Percentiles rank a stretch among this genome's conserved stretches.
phyloP scores from a whole-genome alignment of 2,797 vertebrate species.

The Alca torda region DNA sequence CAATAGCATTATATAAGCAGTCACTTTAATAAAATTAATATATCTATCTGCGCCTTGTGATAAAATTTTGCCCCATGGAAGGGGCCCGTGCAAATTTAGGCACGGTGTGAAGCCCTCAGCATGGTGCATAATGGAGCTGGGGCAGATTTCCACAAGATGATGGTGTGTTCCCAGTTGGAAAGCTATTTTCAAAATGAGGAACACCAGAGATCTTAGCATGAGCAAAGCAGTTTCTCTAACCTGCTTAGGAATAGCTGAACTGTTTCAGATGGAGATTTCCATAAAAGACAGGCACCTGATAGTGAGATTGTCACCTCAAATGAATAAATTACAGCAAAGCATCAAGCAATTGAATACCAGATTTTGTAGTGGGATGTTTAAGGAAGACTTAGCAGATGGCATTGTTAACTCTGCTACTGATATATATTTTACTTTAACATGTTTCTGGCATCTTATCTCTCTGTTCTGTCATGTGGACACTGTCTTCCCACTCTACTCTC shows the following conservation, averaged over 20 bases:
- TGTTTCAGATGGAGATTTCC: neutral
- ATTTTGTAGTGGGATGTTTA: neutral
- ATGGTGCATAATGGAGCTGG: neutral
- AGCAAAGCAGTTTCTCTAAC: neutral
- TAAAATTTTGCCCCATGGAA: neutral
- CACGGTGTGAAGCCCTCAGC: neutral
- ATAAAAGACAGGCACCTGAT: neutral
- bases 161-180: neutral
- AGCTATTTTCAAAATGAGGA: neutral
- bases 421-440: neutral
- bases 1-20: slow-evolving; percentile 31
- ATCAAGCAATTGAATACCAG: neutral
- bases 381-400: neutral
- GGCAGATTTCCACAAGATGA: neutral
- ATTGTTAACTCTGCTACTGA: neutral
- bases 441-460: neutral
- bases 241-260: neutral
- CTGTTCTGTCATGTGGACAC: neutral
- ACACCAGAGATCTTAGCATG: neutral
- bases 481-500: neutral
- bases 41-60: neutral
- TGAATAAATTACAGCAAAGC: neutral
- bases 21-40: neutral
- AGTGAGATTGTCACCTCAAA: neutral
- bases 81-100: neutral